Evolutionary conservation across 1,140 invertebrate genomes (phyloP).

Genomic region (Druon quercuslanigerum): DNA sequence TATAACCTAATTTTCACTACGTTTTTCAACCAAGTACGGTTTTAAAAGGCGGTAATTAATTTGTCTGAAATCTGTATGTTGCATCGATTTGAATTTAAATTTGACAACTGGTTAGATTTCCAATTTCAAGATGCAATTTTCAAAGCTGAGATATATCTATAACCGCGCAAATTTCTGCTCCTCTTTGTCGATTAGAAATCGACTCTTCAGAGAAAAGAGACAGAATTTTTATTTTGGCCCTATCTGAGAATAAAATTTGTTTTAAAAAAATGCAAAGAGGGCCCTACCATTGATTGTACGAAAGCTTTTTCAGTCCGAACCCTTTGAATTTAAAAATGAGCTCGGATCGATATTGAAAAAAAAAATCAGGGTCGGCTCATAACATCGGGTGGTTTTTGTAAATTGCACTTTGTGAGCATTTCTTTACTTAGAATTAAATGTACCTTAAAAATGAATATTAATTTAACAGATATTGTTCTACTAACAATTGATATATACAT

Average conservation of each 20-base stretch:
- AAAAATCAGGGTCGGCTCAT: conserved; percentile 14
- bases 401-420: conserved; percentile 28
- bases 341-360: background rate
- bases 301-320: conserved; percentile 52
- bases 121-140: conserved; percentile 10
- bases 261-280: conserved; percentile 40
- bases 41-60: background rate
- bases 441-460: background rate
- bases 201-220: background rate
- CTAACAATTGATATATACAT: no score
- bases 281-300: conserved; percentile 61
- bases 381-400: background rate
- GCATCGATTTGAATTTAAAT: background rate
- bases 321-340: conserved; percentile 22
- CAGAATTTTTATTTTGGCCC: conserved; percentile 1
- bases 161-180: conserved; percentile 20
- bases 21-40: background rate
- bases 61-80: background rate
- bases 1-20: background rate
- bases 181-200: background rate
- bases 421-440: background rate
- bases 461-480: no score
- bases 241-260: background rate
- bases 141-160: conserved; percentile 2
- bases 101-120: background rate